Percentiles rank a stretch among this genome's conserved stretches.
Evolutionary conservation across 2,113 vertebrate genomes (phyloP).

Genomic region (Takifugu flavidus): DNA sequence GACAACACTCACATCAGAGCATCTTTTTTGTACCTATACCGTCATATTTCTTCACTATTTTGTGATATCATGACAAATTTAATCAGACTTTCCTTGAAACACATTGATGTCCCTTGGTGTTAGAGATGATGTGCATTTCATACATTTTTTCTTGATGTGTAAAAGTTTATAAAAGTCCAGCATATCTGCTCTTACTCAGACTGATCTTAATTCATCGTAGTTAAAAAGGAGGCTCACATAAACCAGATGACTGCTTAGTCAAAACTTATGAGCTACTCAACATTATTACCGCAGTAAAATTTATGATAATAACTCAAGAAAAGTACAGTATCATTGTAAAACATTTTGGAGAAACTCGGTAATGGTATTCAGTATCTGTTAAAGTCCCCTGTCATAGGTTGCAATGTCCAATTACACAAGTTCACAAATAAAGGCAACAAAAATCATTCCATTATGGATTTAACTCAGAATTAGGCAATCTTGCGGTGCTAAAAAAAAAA

Average conservation of each 20-base stretch:
- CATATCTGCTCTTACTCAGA: not conserved
- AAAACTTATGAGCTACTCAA: not conserved
- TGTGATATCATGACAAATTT: too few relatives aligned
- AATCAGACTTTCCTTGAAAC: not conserved
- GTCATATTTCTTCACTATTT: too few relatives aligned
- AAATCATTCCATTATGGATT: too few relatives aligned
- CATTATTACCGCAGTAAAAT: not conserved
- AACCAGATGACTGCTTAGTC: not conserved
- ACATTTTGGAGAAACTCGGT: not conserved
- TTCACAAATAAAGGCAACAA: too few relatives aligned
- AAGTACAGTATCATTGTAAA: not conserved
- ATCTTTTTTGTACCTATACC: not conserved
- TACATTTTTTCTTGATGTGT: too few relatives aligned
- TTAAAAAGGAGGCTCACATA: slow-evolving; percentile 3
- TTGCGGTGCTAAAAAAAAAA: not conserved
- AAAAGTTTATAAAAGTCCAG: not conserved
- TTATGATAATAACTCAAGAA: slow-evolving; percentile 2
- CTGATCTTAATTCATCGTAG: not conserved
- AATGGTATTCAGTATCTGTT: too few relatives aligned
- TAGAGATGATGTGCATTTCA: too few relatives aligned
- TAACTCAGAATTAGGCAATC: not conserved
- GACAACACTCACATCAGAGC: slow-evolving; percentile 23
- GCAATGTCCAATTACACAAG: too few relatives aligned
- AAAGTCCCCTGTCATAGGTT: too few relatives aligned
- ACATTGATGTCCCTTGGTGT: too few relatives aligned